A percentile compares a stretch with the other conserved stretches of the same genome.
phyloP scores from a whole-genome alignment of 2,888 invertebrate species.

The Epistrophe grossulariae region DNA sequence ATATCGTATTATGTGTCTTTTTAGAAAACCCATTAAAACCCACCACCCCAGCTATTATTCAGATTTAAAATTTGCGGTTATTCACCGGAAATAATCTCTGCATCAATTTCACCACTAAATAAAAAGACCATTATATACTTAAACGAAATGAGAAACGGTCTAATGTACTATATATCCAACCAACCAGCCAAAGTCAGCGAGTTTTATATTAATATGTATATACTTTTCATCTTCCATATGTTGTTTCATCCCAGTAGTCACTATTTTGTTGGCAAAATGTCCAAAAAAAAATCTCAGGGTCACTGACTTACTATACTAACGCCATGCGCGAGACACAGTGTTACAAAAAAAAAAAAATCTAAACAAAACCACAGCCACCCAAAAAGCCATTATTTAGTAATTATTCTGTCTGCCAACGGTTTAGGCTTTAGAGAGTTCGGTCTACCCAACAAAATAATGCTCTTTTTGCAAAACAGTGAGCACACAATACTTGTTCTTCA shows the following conservation, averaged over 20 bases:
- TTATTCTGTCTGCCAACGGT: constrained; percentile 57
- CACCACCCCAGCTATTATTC: constrained; percentile 38
- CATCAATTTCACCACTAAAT: constrained; percentile 15
- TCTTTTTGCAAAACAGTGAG: constrained; percentile 30
- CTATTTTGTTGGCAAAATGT: constrained; percentile 24
- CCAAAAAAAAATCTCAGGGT: constrained; percentile 38
- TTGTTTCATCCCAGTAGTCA: constrained; percentile 2
- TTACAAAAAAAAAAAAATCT: constrained; percentile 35
- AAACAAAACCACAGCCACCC: constrained; percentile 50
- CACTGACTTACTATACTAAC: constrained; percentile 43
- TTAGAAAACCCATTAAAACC: constrained; percentile 36
- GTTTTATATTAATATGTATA: constrained; percentile 1
- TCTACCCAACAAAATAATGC: constrained; percentile 32
- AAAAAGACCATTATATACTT: not conserved
- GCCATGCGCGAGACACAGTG: not conserved
- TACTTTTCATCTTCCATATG: constrained; percentile 13
- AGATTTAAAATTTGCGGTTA: constrained; percentile 20
- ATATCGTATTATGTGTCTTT: not conserved
- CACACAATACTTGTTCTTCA: constrained; percentile 42
- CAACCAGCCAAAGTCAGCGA: constrained; percentile 4
- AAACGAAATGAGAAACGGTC: constrained; percentile 31
- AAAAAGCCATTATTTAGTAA: constrained; percentile 63
- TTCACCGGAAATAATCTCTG: constrained; percentile 31
- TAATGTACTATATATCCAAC: not conserved
- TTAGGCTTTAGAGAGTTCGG: constrained; percentile 38